Conservation (phyloP, 2,888 invertebrate genomes). For the Shargacucullia verbasci region DNA sequence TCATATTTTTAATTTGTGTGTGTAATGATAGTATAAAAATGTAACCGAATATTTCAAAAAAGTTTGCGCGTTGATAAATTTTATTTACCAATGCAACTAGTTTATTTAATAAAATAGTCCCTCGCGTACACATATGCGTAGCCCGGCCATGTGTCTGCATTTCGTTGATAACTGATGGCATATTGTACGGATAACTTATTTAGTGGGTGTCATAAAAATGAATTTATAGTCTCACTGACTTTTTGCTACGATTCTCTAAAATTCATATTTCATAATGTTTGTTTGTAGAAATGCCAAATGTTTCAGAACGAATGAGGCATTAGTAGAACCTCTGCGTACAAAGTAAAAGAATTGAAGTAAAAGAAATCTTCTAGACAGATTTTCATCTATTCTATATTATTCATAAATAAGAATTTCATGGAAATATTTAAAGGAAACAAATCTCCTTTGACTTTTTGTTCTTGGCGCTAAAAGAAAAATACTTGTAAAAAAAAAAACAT, state of each 20-base stretch:
- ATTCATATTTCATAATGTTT: constrained; percentile 43
- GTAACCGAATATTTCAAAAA: not conserved
- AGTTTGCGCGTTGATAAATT: too few species aligned
- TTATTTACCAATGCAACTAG: not conserved
- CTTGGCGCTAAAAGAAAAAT: not conserved
- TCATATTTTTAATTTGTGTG: too few species aligned
- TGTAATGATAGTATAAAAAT: too few species aligned
- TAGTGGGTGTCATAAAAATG: constrained; percentile 56
- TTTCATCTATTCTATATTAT: not conserved
- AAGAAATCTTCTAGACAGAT: not conserved
- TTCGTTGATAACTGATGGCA: constrained; percentile 50
- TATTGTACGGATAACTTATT: constrained; percentile 55
- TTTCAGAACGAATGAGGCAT: constrained; percentile 10
- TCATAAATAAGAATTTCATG: not conserved
- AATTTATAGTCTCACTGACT: constrained; percentile 56
- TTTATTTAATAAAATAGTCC: constrained; percentile 18
- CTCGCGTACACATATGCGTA: constrained; percentile 18
- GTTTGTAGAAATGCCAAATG: constrained; percentile 37
- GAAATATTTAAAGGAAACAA: not conserved
- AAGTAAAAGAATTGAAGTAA: too few species aligned
- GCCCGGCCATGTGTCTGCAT: constrained; percentile 48
- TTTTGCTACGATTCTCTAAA: constrained; percentile 48
- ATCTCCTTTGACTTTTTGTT: not conserved
- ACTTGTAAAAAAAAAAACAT: not conserved
- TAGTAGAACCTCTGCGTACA: too few species aligned